Percentiles rank a stretch among this genome's conserved stretches.
These are phyloP conservation scores for Agrypnus murinus DNA, from an alignment of 2,888 invertebrate species.

Conservation along the genomic window DNA sequence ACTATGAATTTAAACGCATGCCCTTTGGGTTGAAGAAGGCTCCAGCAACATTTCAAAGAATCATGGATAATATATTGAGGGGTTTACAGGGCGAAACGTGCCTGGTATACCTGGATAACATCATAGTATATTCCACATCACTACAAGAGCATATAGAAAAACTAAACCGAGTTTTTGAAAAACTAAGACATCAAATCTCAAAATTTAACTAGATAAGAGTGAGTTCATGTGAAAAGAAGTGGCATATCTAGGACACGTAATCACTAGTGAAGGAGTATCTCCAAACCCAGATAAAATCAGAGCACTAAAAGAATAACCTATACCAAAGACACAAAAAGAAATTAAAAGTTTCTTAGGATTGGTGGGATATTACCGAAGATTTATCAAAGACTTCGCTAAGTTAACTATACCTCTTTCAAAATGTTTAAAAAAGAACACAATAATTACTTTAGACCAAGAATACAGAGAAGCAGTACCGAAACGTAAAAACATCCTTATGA, in stretches of 20 bases:
- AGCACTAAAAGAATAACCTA: conserved; percentile 48
- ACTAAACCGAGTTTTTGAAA: conserved; percentile 46
- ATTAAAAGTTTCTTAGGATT: conserved; percentile 34
- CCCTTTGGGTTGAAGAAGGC: conserved; percentile 57
- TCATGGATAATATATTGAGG: conserved; percentile 55
- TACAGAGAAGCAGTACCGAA: conserved; percentile 53
- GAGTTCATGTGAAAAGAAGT: conserved; percentile 51
- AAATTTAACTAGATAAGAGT: conserved; percentile 54
- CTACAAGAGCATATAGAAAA: conserved; percentile 49
- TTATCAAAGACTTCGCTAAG: too few relatives aligned
- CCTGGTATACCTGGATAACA: conserved; percentile 58
- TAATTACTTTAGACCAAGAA: conserved; percentile 32
- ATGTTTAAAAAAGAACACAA: conserved; percentile 50
- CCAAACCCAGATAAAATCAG: conserved; percentile 53
- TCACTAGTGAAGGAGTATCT: conserved; percentile 51
- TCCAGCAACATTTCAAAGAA: conserved; percentile 56
- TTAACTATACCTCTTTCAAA: conserved; percentile 52
- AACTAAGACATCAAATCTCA: conserved; percentile 51
- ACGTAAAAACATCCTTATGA: conserved; percentile 47
- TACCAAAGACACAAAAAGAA: conserved; percentile 50
- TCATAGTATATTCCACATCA: too few relatives aligned
- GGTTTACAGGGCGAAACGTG: conserved; percentile 52
- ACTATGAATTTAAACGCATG: conserved; percentile 57
- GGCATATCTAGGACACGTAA: conserved; percentile 49
- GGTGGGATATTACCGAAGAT: too few relatives aligned